These are phyloP conservation scores for Crenichthys baileyi DNA, from an alignment of 2,797 vertebrate genomes.

Conservation along the genomic window DNA sequence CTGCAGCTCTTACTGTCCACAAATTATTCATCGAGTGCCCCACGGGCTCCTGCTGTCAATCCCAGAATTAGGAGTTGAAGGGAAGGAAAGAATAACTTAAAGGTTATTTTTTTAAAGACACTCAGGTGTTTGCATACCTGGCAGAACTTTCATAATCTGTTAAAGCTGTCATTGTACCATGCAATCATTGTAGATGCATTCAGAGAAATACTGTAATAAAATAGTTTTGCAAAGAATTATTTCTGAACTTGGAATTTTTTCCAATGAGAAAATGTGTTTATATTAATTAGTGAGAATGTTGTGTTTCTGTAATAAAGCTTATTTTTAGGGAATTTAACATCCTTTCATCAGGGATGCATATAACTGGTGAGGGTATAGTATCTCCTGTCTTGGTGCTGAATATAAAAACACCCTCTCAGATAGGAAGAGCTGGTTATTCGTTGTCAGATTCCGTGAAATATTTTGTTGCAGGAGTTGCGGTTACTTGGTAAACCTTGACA, in stretches of 20 bases:
- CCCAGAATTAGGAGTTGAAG: conserved; percentile 34
- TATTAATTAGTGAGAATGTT: neutral
- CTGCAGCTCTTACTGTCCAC: conserved; percentile 66
- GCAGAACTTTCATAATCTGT: conserved; percentile 14
- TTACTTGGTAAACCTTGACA: neutral
- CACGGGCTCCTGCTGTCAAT: conserved; percentile 63
- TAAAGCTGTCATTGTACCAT: conserved; percentile 5
- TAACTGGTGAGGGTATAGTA: neutral
- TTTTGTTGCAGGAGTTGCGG: neutral
- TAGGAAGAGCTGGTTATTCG: neutral
- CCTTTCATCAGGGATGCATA: no score
- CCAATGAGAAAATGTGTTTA: no score
- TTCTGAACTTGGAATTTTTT: no score
- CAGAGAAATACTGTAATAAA: conserved; percentile 4
- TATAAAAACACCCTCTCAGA: neutral
- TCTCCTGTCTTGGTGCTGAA: neutral
- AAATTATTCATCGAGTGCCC: conserved; percentile 70
- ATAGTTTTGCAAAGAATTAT: no score
- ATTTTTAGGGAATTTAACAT: neutral
- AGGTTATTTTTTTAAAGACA: conserved; percentile 21
- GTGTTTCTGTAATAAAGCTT: neutral
- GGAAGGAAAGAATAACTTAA: conserved; percentile 31
- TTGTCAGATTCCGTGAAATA: neutral
- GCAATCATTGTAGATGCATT: conserved; percentile 13
- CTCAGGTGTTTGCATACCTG: conserved; percentile 35